Evolutionary conservation across 2,797 vertebrate species (phyloP).

Genomic region (Ctenopoma kingsleyae): DNA sequence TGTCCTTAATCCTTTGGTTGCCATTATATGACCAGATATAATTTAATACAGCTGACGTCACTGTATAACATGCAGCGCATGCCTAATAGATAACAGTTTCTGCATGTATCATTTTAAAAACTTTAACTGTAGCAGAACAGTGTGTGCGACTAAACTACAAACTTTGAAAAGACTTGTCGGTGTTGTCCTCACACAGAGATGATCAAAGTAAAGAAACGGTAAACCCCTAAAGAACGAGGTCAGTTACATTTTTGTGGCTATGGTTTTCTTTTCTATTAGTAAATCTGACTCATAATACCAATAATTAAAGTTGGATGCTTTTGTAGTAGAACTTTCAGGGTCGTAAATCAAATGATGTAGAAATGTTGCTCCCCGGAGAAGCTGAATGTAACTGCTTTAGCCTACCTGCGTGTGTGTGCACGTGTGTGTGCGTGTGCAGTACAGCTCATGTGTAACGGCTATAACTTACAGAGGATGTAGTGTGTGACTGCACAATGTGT

Average conservation of each 20-base stretch:
- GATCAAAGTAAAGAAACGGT: conserved; percentile 30
- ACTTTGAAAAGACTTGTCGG: not conserved
- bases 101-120: not conserved
- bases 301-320: conserved; percentile 50
- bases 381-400: conserved; percentile 23
- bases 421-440: not conserved
- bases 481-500: conserved; percentile 49
- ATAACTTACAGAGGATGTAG: conserved; percentile 39
- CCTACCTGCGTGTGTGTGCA: conserved; percentile 20
- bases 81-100: not conserved
- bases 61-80: not conserved
- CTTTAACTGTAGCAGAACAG: too few species aligned
- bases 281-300: conserved; percentile 45
- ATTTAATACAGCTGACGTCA: not conserved
- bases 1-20: too few species aligned
- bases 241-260: not conserved
- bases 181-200: not conserved
- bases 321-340: conserved; percentile 42
- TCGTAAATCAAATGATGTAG: conserved; percentile 52
- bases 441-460: conserved; percentile 22
- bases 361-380: conserved; percentile 56
- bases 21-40: not conserved
- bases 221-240: conserved; percentile 26
- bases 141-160: not conserved
- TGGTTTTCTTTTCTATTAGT: not conserved